Percentiles rank a stretch among this genome's conserved stretches.
These are phyloP conservation scores for Trachymyrmex cornetzi DNA, from an alignment of 1,140 invertebrate genomes.

Conservation along the genomic window DNA sequence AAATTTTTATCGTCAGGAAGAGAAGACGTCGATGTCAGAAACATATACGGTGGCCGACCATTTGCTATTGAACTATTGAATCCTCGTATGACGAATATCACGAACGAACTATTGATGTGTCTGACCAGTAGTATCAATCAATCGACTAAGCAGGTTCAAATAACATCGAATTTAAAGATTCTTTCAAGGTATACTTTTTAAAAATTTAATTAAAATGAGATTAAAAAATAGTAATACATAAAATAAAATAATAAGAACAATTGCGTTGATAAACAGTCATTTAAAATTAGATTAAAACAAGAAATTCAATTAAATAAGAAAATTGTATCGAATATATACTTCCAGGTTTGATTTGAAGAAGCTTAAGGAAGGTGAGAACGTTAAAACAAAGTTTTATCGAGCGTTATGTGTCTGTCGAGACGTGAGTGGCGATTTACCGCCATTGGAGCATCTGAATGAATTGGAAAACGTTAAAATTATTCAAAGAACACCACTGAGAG, in stretches of 20 bases:
- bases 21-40: conserved; percentile 97
- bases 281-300: not conserved
- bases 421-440: conserved; percentile 80
- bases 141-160: conserved; percentile 88
- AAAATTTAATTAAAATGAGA: not conserved
- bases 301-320: too few relatives aligned
- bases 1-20: conserved; percentile 96
- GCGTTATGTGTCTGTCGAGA: conserved; percentile 90
- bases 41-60: conserved; percentile 94
- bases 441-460: conserved; percentile 86
- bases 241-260: not conserved
- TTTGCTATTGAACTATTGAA: conserved; percentile 94
- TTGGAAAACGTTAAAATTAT: conserved; percentile 88
- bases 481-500: conserved; percentile 94
- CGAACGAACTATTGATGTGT: conserved; percentile 85
- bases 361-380: conserved; percentile 95
- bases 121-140: conserved; percentile 89
- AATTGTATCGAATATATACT: conserved; percentile 48
- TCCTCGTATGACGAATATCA: conserved; percentile 88
- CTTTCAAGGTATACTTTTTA: conserved; percentile 88
- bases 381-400: conserved; percentile 94
- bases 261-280: not conserved
- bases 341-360: conserved; percentile 89
- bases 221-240: conserved; percentile 4
- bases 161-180: conserved; percentile 89